Conservation (phyloP, 2,888 invertebrate species). For the Clepsis dumicolana region DNA sequence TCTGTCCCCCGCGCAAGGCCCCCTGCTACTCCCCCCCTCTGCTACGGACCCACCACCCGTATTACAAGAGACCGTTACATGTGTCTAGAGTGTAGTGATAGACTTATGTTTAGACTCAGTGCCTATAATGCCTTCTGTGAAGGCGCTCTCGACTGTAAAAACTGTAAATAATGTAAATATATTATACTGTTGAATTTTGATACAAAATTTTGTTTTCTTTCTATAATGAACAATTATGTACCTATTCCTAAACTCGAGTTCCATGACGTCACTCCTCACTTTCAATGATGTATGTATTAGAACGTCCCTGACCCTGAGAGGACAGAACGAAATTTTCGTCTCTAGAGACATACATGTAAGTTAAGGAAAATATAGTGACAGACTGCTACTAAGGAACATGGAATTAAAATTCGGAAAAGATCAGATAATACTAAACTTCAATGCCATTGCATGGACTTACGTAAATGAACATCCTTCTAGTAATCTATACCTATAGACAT, state of each 20-base stretch:
- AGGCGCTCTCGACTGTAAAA: constrained; percentile 77
- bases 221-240: neutral
- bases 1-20: constrained; percentile 79
- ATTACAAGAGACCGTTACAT: constrained; percentile 77
- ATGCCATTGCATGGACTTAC: no score
- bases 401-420: no score
- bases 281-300: no score
- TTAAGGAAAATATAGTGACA: no score
- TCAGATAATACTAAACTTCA: no score
- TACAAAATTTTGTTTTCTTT: constrained; percentile 56
- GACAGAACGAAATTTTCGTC: no score
- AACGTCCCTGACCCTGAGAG: no score
- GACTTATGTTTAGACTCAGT: constrained; percentile 52
- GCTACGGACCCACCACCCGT: constrained; percentile 69
- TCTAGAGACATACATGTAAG: no score
- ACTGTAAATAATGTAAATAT: constrained; percentile 78
- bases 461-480: no score
- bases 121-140: constrained; percentile 80
- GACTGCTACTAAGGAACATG: no score
- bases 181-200: constrained; percentile 80
- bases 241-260: no score
- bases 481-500: no score
- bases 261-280: neutral
- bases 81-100: constrained; percentile 74
- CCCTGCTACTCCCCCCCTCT: constrained; percentile 73